Evolutionary conservation across 1,140 invertebrate species (phyloP), one percentile per base, ranked within the genome.

Genomic region (Charaxes varanes): DNA sequence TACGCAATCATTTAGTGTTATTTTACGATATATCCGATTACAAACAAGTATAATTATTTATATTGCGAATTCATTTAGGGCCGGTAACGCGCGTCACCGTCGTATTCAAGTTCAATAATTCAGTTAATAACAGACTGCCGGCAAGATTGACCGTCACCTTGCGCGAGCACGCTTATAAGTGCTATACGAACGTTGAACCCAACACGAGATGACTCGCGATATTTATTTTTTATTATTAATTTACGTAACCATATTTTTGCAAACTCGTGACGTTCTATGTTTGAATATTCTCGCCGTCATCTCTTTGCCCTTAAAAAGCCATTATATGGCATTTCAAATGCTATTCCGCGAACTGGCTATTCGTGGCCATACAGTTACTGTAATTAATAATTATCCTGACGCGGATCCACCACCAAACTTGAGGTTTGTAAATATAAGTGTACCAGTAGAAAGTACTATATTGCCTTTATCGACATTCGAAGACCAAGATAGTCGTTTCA

Each of bases 351-450:
- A 69, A n/a, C 44, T 87, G 19, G 81, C 81, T 1, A 27, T 26
- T 6, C 53, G 66, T 36, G 82, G 77, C 3, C 86, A 87, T 44
- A 49, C 68, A 3, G 66, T 87, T 0, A 83, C 77, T 0, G 68
- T 86, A 21, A 64, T 85, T 2, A 85, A 78, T 33, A 71, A 76
- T 30, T 81, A 64, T 41, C 67, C 62, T 6, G 55, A 71, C 6
- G 41, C 53, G 14, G 46, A 66, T 13, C 49, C 61, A 0, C 40
- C 53, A 5, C 10, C 42, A 12, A 81, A 79, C 32, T 63, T 79
- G 11, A 56, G 54, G 6, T 73, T 59, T 30, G 32, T 79, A 21
- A 50, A 73, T 30, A 30, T 77, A 4, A 26, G 52, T 8, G 13
- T 28, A 24, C 13, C 40, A 23, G 24, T 24, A 19, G n/a, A 21